Evolutionary conservation across 2,797 vertebrate genomes (phyloP).

Genomic region (Mus spretus): DNA sequence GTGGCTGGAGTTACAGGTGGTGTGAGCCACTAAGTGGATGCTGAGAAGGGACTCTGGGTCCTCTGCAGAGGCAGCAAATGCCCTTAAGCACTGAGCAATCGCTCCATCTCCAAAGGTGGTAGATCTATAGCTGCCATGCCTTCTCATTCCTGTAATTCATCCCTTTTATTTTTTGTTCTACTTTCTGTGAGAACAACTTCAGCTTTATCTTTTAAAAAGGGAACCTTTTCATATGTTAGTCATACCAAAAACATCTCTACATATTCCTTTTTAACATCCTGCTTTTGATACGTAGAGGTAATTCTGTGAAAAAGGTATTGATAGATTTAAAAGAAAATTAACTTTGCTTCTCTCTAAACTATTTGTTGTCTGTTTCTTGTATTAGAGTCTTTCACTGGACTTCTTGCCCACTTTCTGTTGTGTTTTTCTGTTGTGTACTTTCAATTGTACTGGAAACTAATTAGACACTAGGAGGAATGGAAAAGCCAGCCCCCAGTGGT

Average conservation of each 20-base stretch:
- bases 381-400: background rate
- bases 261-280: background rate
- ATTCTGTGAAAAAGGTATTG: background rate
- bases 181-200: background rate
- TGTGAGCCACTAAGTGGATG: background rate
- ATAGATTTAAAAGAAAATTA: background rate
- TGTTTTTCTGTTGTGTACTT: background rate
- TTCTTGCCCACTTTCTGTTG: slow-evolving; percentile 14
- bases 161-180: background rate
- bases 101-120: background rate
- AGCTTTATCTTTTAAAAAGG: slow-evolving; percentile 17
- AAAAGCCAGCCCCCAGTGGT: background rate
- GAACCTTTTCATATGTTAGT: background rate
- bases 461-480: background rate
- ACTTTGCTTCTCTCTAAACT: background rate
- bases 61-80: background rate
- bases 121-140: background rate
- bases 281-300: background rate
- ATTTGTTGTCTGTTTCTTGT: background rate
- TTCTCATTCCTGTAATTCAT: background rate
- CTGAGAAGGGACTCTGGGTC: background rate
- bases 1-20: background rate
- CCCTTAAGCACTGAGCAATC: background rate
- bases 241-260: slow-evolving; percentile 5
- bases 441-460: background rate